These are phyloP conservation scores for Orthosia incerta DNA, from an alignment of 2,888 invertebrate species.

Conservation along the genomic window DNA sequence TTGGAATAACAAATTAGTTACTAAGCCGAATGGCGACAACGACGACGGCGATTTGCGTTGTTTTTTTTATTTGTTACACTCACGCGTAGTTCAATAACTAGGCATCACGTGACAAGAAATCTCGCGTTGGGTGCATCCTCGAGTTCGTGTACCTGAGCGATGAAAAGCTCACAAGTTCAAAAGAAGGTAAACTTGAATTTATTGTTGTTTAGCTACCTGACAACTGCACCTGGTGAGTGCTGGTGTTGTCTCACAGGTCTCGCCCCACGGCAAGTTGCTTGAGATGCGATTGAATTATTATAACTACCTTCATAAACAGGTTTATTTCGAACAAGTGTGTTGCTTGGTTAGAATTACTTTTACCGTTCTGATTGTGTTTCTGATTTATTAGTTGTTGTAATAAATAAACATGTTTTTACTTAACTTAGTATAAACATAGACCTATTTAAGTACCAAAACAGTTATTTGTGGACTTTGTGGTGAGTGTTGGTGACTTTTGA, in stretches of 20 bases:
- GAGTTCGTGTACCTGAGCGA: slow-evolving; percentile 45
- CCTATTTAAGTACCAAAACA: not conserved
- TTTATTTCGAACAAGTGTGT: slow-evolving; percentile 46
- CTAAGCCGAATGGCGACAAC: slow-evolving; percentile 63
- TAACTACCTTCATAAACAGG: slow-evolving; percentile 24
- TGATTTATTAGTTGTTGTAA: slow-evolving; percentile 1
- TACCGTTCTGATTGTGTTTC: slow-evolving; percentile 19
- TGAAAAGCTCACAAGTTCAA: slow-evolving; percentile 45
- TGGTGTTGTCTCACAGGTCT: slow-evolving; percentile 73
- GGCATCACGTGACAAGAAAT: slow-evolving; percentile 65
- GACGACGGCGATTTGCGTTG: slow-evolving; percentile 66
- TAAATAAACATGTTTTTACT: not conserved
- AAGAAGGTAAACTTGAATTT: slow-evolving; percentile 54
- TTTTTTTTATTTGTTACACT: slow-evolving; percentile 69
- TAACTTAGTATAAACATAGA: not conserved
- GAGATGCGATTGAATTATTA: slow-evolving; percentile 65
- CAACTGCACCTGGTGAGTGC: slow-evolving; percentile 75
- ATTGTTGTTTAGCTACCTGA: slow-evolving; percentile 76
- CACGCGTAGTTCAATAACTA: slow-evolving; percentile 71
- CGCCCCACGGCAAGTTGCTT: slow-evolving; percentile 66
- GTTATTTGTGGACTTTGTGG: not conserved
- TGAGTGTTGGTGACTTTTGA: not conserved
- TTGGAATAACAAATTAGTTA: slow-evolving; percentile 80
- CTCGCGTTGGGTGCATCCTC: slow-evolving; percentile 37
- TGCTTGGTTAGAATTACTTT: slow-evolving; percentile 20